phyloP scores from a whole-genome alignment of 2,797 vertebrate genomes.

The Huso huso region DNA sequence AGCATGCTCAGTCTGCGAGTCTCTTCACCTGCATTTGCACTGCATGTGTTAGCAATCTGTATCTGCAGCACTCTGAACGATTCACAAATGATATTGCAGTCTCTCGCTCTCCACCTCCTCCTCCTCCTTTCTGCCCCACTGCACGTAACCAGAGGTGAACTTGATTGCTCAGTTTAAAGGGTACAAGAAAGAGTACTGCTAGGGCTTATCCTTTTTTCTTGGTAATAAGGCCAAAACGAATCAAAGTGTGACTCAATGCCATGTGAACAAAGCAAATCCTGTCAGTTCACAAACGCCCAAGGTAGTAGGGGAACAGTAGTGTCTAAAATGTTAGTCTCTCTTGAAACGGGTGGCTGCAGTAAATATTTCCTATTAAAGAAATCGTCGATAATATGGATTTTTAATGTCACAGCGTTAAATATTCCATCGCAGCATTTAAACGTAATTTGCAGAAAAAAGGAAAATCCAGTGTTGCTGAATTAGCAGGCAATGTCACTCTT shows the following conservation, averaged over 20 bases:
- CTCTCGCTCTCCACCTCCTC: conserved; percentile 46
- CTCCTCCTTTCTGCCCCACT: conserved; percentile 49
- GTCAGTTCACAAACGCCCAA: conserved; percentile 1
- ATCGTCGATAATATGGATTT: conserved; percentile 13
- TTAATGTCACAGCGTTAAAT: conserved; percentile 10
- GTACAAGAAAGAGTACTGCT: conserved; percentile 49
- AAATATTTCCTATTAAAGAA: conserved; percentile 12
- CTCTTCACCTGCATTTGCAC: conserved; percentile 84
- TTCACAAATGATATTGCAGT: conserved; percentile 93
- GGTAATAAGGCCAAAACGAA: conserved; percentile 36
- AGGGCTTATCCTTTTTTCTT: conserved; percentile 32
- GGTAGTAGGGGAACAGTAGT: background rate
- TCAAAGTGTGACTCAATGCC: conserved; percentile 37
- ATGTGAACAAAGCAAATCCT: conserved; percentile 19
- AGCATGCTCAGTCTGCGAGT: conserved; percentile 62
- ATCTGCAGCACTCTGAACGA: conserved; percentile 88
- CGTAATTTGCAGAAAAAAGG: too few species aligned
- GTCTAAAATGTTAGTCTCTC: conserved; percentile 3
- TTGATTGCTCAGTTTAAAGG: conserved; percentile 72
- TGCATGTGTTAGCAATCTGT: conserved; percentile 78
- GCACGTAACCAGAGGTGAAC: conserved; percentile 74
- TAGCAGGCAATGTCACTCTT: too few species aligned
- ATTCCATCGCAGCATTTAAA: conserved; percentile 14
- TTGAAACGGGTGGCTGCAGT: conserved; percentile 4
- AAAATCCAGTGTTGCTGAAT: background rate